phyloP scores from a whole-genome alignment of 2,113 vertebrate species.

The Fulmarus glacialis region DNA sequence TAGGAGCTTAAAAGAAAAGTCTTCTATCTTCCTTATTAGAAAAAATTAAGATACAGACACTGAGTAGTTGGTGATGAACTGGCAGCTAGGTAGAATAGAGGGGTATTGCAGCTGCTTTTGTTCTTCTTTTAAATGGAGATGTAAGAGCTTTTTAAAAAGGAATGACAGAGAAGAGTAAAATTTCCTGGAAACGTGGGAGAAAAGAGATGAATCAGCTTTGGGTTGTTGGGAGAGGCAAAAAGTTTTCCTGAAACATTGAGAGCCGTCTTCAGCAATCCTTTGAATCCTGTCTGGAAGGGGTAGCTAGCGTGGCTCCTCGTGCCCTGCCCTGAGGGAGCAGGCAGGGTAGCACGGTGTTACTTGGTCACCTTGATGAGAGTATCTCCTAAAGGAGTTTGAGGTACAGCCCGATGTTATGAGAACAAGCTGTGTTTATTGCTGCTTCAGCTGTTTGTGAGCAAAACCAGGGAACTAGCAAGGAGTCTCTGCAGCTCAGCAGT shows the following conservation, averaged over 20 bases:
- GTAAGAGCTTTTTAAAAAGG: not conserved
- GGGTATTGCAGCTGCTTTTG: not conserved
- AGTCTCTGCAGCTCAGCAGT: not conserved
- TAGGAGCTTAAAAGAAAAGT: not conserved
- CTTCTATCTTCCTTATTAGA: not conserved
- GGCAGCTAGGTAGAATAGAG: not conserved
- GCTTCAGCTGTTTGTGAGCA: not conserved
- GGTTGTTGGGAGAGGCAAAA: not conserved
- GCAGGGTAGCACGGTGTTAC: not conserved
- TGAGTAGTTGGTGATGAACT: not conserved
- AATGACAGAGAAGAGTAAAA: not conserved
- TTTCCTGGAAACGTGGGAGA: not conserved
- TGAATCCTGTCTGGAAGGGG: not conserved
- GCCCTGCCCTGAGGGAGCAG: not conserved
- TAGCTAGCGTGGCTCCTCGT: not conserved
- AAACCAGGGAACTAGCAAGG: not conserved
- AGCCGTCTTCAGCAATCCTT: not conserved
- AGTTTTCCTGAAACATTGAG: not conserved
- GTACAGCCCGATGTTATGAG: rapidly evolving
- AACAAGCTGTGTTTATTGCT: not conserved
- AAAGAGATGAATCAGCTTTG: not conserved
- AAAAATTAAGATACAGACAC: not conserved
- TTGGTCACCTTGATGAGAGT: not conserved
- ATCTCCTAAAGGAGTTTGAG: not conserved
- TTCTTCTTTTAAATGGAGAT: not conserved